Evolutionary conservation across 1,140 invertebrate species (phyloP), one percentile per base, ranked within the genome.

Genomic region (Tetramorium alpestre): DNA sequence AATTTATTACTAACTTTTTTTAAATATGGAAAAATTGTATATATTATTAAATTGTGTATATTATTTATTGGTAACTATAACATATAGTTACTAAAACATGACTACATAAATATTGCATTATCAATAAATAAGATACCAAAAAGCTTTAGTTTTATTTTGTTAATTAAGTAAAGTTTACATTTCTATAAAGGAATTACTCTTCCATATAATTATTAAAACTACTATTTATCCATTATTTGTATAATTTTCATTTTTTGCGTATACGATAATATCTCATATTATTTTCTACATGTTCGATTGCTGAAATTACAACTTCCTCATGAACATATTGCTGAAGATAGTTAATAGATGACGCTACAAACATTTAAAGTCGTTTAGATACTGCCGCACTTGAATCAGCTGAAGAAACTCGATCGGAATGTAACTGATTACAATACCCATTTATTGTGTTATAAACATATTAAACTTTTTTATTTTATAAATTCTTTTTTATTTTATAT

Each of bases 251-350:
- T 22, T 49, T 64, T 78, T 49, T 65, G 0, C 10, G 5, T 33
- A 13, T 33, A 13, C 10, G 44, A 49, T 64, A 49, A 13, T 44
- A 16, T 51, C 16, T 25, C 4, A 41, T 49, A 47, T 49, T 51
- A 64, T 67, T 80, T 80, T 51, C 76, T 80, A 67, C 62, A 80
- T 69, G 47, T 69, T 80, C 62, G 62, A 80, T 69, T 69, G 62
- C 18, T 51, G 77, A 80, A 41, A 69, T 11, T 25, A 54, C 10
- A 28, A n/a, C 10, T 44, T 69, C 8, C 38, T 69, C 2, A 5
- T 25, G 16, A 41, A 56, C 25, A 64, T 64, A 33, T 33, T 70
- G 13, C 28, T 56, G 5, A 54, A 10, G 3, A 13, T 28, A 41
- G 28, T 44, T 81, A 16, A n/a, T 56, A 81, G 77, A 81, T 81